A percentile compares a stretch with the other conserved stretches of the same genome.
Conservation (phyloP, 2,888 invertebrate genomes). For the Amiota mariae region DNA sequence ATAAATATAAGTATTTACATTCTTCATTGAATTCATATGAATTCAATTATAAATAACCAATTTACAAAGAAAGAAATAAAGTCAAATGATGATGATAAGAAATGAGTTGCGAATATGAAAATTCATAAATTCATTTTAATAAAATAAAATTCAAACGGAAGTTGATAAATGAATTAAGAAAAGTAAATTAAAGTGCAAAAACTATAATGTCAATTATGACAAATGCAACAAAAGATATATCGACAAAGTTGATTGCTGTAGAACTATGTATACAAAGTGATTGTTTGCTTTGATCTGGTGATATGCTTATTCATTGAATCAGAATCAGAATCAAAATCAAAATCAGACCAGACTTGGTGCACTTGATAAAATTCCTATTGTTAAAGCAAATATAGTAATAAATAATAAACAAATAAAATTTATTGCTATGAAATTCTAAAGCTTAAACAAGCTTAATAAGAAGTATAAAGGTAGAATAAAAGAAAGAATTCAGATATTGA, state of each 20-base stretch:
- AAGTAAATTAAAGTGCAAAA: neutral
- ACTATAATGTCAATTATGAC: neutral
- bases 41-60: too few species aligned
- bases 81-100: too few species aligned
- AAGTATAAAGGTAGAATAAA: neutral
- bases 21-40: too few species aligned
- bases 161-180: neutral
- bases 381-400: neutral
- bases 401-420: neutral
- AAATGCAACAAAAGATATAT: neutral
- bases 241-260: neutral
- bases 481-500: neutral
- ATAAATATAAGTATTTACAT: too few species aligned
- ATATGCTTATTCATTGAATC: neutral
- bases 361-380: neutral
- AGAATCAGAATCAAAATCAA: neutral
- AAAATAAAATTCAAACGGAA: neutral
- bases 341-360: neutral
- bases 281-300: too few species aligned
- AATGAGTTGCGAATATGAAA: too few species aligned
- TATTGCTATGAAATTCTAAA: neutral
- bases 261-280: too few species aligned
- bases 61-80: too few species aligned
- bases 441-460: neutral
- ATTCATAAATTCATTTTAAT: too few species aligned